Base-by-base conservation (phyloP, 2,113 vertebrate species). In the Amia ocellicauda region DNA sequence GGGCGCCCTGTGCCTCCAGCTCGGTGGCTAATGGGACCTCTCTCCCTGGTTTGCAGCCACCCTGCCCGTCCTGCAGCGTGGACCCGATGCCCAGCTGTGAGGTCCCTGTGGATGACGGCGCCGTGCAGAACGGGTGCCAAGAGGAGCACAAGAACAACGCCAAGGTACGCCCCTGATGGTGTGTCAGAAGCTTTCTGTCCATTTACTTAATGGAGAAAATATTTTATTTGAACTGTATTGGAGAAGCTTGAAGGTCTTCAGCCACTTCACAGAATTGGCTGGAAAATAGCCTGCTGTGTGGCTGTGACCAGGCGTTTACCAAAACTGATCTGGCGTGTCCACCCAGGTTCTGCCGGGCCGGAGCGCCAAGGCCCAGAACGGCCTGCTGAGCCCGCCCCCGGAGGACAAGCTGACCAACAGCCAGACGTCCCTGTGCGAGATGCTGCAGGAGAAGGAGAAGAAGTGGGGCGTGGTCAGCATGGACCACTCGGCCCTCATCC, bases 391-490 rank as follows among this genome's bases (percentile, higher is more conserved):
- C 62, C 95, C 95, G 28, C 91, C 85, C 0, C 84, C 84, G 8
- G 90, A 93, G 67, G 94, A 97, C 53, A 90, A 90, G 49, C 80
- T 96, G 60, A 91, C 89, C 81, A 95, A 91, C 67, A 99, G 97
- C 72, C 96, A 98, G 64, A 96, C 95, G 0, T 99, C 97, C 0
- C 85, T 99, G 58, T 97, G 92, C 3, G 94, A 99, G 72, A 97
- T 95, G 84, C 81, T 98, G 58, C 95, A 97, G 74, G 96, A 97
- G 76, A 98, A 97, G 64, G 83, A 89, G 75, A 88, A 74, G 63
- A 85, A 91, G 68, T 67, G 92, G 93, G 67, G 78, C 0, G 87
- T 84, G 0, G 87, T 86, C 19, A 87, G 88, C 62, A 88, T 96
- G 87, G 95, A 99, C 66, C 94, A 94, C 43, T 96, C 96, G 0